Evolutionary conservation across 1,140 invertebrate genomes (phyloP).

Genomic region (Cepaea nemoralis): DNA sequence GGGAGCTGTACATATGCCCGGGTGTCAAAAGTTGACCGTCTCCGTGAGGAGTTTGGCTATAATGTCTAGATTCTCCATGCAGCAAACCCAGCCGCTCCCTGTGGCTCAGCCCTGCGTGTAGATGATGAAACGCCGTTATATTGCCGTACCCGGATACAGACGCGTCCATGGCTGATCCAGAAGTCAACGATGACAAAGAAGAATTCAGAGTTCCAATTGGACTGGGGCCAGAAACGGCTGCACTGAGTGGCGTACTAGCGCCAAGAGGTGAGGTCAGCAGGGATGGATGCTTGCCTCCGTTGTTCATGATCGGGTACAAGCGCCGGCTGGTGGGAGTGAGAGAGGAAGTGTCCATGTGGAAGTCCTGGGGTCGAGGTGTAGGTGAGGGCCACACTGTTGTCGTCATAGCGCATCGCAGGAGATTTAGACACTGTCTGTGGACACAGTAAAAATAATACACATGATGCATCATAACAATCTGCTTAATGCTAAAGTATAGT

Average conservation of each 20-base stretch:
- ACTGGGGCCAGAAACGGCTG: background rate
- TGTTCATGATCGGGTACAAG: background rate
- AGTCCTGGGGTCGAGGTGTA: conserved; percentile 12
- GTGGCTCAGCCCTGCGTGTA: background rate
- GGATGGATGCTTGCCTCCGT: background rate
- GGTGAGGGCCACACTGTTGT: conserved; percentile 5
- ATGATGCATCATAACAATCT: too few species aligned
- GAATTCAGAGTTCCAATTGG: background rate
- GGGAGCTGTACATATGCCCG: background rate
- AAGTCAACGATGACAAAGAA: background rate
- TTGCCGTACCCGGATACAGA: background rate
- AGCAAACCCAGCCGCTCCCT: background rate
- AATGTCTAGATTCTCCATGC: too few species aligned
- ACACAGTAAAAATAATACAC: background rate
- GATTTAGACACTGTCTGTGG: background rate
- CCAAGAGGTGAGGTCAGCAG: background rate
- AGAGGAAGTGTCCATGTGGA: background rate
- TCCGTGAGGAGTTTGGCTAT: background rate
- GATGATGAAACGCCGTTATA: background rate
- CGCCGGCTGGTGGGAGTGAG: conserved; percentile 4
- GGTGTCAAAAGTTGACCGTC: background rate
- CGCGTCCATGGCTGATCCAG: background rate
- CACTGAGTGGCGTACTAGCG: background rate
- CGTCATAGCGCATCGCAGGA: conserved; percentile 39
- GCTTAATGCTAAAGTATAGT: too few species aligned